phyloP scores from a whole-genome alignment of 2,888 invertebrate genomes.

The Trachelus troglodyta region DNA sequence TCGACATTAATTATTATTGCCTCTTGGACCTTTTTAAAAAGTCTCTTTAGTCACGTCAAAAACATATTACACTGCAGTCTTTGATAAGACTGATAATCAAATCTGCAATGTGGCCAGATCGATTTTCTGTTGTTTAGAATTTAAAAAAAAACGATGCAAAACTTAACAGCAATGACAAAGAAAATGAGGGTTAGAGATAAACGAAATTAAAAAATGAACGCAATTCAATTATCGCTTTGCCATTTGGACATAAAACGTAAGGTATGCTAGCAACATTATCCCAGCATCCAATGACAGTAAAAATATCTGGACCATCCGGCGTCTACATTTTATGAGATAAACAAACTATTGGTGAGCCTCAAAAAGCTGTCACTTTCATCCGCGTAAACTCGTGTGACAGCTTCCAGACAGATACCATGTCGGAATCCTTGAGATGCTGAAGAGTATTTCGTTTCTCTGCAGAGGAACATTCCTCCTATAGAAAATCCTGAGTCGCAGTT shows the following conservation, averaged over 20 bases:
- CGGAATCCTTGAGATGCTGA: constrained; percentile 8
- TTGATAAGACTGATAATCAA: not conserved
- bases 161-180: not conserved
- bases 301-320: constrained; percentile 1
- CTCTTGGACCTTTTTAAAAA: constrained; percentile 59
- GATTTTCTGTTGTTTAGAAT: no score
- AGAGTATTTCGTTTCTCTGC: not conserved
- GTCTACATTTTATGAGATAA: constrained; percentile 17
- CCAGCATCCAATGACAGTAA: not conserved
- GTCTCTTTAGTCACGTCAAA: not conserved
- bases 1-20: constrained; percentile 66
- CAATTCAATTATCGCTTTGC: not conserved
- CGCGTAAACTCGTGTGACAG: constrained; percentile 18
- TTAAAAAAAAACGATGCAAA: no score
- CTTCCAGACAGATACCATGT: constrained; percentile 10
- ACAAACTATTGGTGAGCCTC: constrained; percentile 20
- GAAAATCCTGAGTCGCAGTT: not conserved
- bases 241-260: not conserved
- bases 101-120: not conserved
- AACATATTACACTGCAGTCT: not conserved
- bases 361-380: constrained; percentile 13
- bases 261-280: not conserved
- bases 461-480: not conserved
- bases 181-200: not conserved
- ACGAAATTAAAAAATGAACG: not conserved